Evolutionary conservation across 2,888 invertebrate genomes (phyloP).

Genomic region (Callimorpha dominula): DNA sequence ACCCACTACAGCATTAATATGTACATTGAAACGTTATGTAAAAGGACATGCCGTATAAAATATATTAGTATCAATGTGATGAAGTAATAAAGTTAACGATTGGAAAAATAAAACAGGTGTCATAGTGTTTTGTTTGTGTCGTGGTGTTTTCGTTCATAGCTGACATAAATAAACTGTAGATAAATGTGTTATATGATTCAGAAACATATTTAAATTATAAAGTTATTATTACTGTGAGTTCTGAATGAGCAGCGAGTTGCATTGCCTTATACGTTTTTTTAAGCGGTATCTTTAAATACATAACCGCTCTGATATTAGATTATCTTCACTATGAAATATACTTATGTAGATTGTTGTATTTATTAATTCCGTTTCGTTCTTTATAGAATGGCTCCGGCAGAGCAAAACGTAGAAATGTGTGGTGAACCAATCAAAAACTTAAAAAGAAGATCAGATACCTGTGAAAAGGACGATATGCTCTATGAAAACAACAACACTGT

Average conservation of each 20-base stretch:
- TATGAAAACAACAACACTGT: constrained; percentile 70
- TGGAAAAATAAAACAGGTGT: too few species aligned
- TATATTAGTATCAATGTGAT: too few species aligned
- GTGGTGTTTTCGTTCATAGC: too few species aligned
- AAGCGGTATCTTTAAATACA: neutral
- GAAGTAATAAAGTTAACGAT: too few species aligned
- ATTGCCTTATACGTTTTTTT: neutral
- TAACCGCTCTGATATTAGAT: neutral
- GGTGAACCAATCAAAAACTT: constrained; percentile 58
- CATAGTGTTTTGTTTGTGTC: too few species aligned
- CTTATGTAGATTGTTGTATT: constrained; percentile 10
- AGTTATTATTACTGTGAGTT: neutral
- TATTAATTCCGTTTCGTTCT: constrained; percentile 15
- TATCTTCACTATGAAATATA: too few species aligned
- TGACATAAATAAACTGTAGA: too few species aligned
- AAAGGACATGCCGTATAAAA: too few species aligned
- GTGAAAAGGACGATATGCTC: constrained; percentile 52
- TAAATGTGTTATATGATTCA: too few species aligned
- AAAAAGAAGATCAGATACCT: constrained; percentile 61
- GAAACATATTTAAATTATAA: neutral
- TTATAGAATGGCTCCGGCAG: constrained; percentile 72
- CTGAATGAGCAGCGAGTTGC: neutral
- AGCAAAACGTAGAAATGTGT: constrained; percentile 65
- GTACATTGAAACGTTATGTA: too few species aligned
- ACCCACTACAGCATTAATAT: too few species aligned